Base-by-base conservation (phyloP, 2,888 invertebrate genomes). In the Gonocerus acuteangulatus region DNA sequence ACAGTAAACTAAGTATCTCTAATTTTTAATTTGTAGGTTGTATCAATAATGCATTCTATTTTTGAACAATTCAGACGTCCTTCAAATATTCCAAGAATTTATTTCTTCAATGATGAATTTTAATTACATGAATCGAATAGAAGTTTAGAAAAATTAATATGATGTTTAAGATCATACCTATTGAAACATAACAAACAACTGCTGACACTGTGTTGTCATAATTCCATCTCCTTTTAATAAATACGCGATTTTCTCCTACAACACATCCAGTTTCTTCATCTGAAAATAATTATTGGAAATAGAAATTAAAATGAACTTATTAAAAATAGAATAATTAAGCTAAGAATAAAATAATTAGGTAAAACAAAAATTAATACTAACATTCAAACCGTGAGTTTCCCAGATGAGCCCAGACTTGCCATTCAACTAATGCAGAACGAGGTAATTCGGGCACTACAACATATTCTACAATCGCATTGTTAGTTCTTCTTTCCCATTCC, bases 181-280 rank as follows among this genome's bases (percentile, higher is more conserved):
- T 84, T 52, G 86, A 85, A 62, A 90, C 82, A 71, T 88, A 86
- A 73, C 90, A 90, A 15, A 91, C 88, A 69, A 90, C 85, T 1
- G 89, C 88, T 1, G 89, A 86, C 62, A 90, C 86, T 65, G 88
- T 88, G 73, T 89, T 89, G 72, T 91, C 91, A 71, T 89, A 89
- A 74, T 90, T 91, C 88, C 90, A 91, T 63, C 91, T 81, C 67
- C 90, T 80, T 54, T 87, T 84, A 68, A 91, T 86, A 11, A 88
- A 88, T 62, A 91, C 87, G 71, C 86, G 88, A 69, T 86, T 84
- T 69, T 86, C 85, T 60, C 86, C 85, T 7, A 91, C 79, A 67
- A 87, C 88, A 73, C 87, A 89, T n/a, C 91, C 91, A 48, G 90
- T 89, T 73, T 92, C 91, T 76, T 91, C 90, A 73, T 91, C 91